Base-by-base conservation (phyloP, 2,113 vertebrate genomes). In the Cariama cristata region DNA sequence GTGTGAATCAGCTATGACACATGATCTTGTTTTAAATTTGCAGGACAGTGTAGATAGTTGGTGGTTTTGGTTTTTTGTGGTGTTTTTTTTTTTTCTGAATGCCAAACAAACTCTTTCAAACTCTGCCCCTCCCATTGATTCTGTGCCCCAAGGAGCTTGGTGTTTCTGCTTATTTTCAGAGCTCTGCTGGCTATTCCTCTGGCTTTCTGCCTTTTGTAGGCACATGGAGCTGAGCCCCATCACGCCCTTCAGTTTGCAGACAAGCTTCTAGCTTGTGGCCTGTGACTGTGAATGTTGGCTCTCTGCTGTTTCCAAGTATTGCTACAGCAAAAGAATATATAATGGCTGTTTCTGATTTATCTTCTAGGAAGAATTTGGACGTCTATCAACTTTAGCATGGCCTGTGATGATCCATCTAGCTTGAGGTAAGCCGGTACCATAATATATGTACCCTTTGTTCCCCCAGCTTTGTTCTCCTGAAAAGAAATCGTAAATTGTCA, bases 91-190 rank as follows among this genome's bases (percentile, higher is more conserved):
- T 33, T 79, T 92, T 80, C 76, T 77, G 82, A 92, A 58, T 20
- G 45, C 49, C 69, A 55, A 68, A 49, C 40, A 60, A 88, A n/a
- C 38, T 72, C n/a, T 80, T 88, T 86, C 38, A 47, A 64, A 80
- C 60, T 38, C 45, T 77, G 81, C 60, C 23, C 28, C 88, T 93
- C 76, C 69, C 42, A 11, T 7, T 83, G 53, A 27, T 87, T 63
- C 68, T 50, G 27, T 92, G 92, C 73, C 80, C 76, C 47, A 8
- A 35, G 47, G 71, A 90, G 11, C 32, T 38, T 77, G 40, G 40
- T 88, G 87, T 76, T 88, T 56, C 88, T 93, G 82, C 72, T 91
- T 74, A 26, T 86, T 94, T 88, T 86, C 91, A 60, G 64, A 84
- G 73, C 40, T 32, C 27, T 69, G 56, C 71, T 95, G 92, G 52